Evolutionary conservation across 92 coral and sea anemone genomes (phyloP).

Genomic region (Chrysogorgia sp.): DNA sequence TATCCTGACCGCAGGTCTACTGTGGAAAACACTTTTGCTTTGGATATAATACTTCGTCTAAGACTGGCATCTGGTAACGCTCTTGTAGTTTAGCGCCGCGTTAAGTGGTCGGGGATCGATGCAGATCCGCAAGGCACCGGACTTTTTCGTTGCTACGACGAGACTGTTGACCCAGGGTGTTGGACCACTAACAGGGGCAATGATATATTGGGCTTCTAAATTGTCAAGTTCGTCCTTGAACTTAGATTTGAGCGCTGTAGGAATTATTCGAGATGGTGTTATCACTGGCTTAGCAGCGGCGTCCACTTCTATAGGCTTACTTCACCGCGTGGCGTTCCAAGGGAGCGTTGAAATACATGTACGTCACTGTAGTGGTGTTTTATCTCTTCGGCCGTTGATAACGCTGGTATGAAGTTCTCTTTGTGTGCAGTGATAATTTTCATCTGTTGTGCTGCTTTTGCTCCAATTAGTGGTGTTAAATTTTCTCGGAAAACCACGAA

Average conservation of each 20-base stretch:
- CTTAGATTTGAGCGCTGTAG: slow-evolving; percentile 53
- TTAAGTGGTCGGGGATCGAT: slow-evolving; percentile 58
- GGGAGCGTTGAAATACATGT: slow-evolving; percentile 49
- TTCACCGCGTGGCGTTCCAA: slow-evolving; percentile 52
- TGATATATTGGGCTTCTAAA: slow-evolving; percentile 23
- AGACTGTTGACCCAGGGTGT: slow-evolving; percentile 66
- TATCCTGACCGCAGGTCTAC: slow-evolving; percentile 55
- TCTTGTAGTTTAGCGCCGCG: slow-evolving; percentile 49
- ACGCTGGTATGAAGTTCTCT: slow-evolving; percentile 26
- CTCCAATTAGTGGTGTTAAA: slow-evolving; percentile 43
- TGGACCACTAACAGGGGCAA: slow-evolving; percentile 49
- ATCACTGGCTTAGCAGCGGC: slow-evolving; percentile 39
- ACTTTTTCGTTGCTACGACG: slow-evolving; percentile 53
- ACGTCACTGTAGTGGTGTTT: slow-evolving; percentile 33
- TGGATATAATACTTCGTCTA: slow-evolving; percentile 43
- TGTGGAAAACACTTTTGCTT: background rate
- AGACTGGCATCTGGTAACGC: slow-evolving; percentile 42
- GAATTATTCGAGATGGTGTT: slow-evolving; percentile 54
- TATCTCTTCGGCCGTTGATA: slow-evolving; percentile 27
- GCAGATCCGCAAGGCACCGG: slow-evolving; percentile 60
- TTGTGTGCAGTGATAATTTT: slow-evolving; percentile 29
- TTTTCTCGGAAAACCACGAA: slow-evolving; percentile 26
- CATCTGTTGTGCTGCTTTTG: slow-evolving; percentile 53
- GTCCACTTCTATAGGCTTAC: slow-evolving; percentile 42
- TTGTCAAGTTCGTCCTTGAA: slow-evolving; percentile 47